Conservation (phyloP, 1,140 invertebrate genomes). For the Pogonus chalceus region DNA sequence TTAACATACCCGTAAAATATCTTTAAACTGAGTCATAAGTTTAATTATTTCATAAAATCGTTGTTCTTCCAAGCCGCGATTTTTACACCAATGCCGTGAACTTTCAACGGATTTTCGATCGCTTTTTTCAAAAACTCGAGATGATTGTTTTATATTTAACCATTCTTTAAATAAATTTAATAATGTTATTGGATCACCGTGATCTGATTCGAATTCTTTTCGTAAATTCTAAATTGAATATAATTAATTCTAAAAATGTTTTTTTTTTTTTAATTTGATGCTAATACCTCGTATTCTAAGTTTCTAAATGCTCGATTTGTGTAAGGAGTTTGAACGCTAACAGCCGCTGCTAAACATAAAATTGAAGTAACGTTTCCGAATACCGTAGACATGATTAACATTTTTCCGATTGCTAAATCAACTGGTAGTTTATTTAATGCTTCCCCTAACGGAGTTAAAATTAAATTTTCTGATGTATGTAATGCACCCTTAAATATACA, state of each 20-base stretch:
- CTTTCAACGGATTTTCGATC: slow-evolving; percentile 31
- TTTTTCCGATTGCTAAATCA: slow-evolving; percentile 92
- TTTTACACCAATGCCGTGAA: slow-evolving; percentile 72
- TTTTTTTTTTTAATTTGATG: slow-evolving; percentile 9
- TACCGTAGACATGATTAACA: slow-evolving; percentile 85
- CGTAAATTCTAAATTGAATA: slow-evolving; percentile 61
- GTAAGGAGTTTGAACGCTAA: slow-evolving; percentile 90
- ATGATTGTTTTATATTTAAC: slow-evolving; percentile 62
- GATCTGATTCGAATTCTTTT: slow-evolving; percentile 77
- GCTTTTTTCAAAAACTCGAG: slow-evolving; percentile 11
- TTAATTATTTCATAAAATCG: slow-evolving; percentile 94
- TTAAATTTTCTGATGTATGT: slow-evolving; percentile 53
- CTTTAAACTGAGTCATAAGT: slow-evolving; percentile 79
- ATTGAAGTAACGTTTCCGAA: slow-evolving; percentile 89
- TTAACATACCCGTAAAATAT: slow-evolving; percentile 58
- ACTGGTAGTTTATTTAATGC: slow-evolving; percentile 84
- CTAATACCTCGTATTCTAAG: slow-evolving; percentile 67
- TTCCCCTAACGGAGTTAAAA: slow-evolving; percentile 81
- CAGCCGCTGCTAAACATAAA: slow-evolving; percentile 77
- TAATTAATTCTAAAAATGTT: too few species aligned
- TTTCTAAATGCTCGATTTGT: slow-evolving; percentile 82
- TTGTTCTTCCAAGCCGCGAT: slow-evolving; percentile 87
- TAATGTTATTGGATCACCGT: slow-evolving; percentile 91
- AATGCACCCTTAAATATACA: slow-evolving; percentile 59
- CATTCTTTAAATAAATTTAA: slow-evolving; percentile 85